phyloP scores from a whole-genome alignment of 2,888 invertebrate genomes.

The Oscheius sp. region DNA sequence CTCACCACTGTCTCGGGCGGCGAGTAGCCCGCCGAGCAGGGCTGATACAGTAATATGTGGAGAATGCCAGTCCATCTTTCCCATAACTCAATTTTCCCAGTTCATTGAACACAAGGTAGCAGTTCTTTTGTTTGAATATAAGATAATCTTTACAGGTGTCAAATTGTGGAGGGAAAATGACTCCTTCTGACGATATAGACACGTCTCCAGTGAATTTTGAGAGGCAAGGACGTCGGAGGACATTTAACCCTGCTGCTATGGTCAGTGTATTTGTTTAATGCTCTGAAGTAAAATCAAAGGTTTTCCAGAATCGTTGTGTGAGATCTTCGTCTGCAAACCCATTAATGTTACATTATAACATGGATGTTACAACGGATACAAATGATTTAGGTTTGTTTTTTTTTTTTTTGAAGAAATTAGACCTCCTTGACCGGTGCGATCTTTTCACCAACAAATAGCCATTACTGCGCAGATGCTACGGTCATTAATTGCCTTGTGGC shows the following conservation, averaged over 20 bases:
- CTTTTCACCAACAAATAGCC: background rate
- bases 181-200: slow-evolving; percentile 60
- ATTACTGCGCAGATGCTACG: slow-evolving; percentile 14
- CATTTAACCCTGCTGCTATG: slow-evolving; percentile 53
- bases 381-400: slow-evolving; percentile 54
- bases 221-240: slow-evolving; percentile 51
- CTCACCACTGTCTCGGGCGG: slow-evolving; percentile 57
- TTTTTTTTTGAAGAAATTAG: slow-evolving; percentile 23
- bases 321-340: slow-evolving; percentile 59
- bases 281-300: background rate
- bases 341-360: slow-evolving; percentile 55
- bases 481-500: slow-evolving; percentile 21
- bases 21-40: slow-evolving; percentile 43
- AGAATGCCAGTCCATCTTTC: slow-evolving; percentile 66
- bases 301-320: slow-evolving; percentile 51
- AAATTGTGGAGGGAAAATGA: slow-evolving; percentile 62
- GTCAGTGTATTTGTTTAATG: slow-evolving; percentile 43
- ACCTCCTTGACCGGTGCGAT: background rate
- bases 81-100: slow-evolving; percentile 59
- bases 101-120: slow-evolving; percentile 72
- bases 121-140: slow-evolving; percentile 3
- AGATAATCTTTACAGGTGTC: slow-evolving; percentile 46
- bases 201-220: slow-evolving; percentile 48
- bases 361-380: slow-evolving; percentile 62
- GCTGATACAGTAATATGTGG: slow-evolving; percentile 68